Evolutionary conservation across 1,140 invertebrate species (phyloP).

Genomic region (Hyposmocoma kahamanoa): DNA sequence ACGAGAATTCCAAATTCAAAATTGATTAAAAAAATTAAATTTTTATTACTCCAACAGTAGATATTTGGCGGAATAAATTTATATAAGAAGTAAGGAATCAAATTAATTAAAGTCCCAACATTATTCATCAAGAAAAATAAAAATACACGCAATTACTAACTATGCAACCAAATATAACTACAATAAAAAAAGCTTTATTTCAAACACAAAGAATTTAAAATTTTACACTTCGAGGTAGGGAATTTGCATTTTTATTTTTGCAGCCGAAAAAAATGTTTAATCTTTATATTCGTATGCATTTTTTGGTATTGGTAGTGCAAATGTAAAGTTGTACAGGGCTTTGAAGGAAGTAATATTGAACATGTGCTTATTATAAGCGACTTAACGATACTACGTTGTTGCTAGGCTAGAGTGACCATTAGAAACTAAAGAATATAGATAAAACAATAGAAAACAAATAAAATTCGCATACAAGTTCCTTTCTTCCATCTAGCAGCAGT

Average conservation of each 20-base stretch:
- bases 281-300: neutral
- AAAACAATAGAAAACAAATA: neutral
- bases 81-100: too few relatives aligned
- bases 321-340: constrained; percentile 6
- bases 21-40: too few relatives aligned
- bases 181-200: neutral
- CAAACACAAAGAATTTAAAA: neutral
- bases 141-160: neutral
- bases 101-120: too few relatives aligned
- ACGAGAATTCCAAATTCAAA: too few relatives aligned
- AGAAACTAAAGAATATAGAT: neutral
- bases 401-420: constrained; percentile 18
- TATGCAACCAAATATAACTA: neutral
- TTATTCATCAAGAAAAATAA: too few relatives aligned
- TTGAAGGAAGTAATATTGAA: constrained; percentile 29
- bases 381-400: constrained; percentile 22
- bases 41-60: too few relatives aligned
- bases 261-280: neutral
- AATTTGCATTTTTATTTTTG: neutral
- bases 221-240: neutral
- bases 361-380: constrained; percentile 33
- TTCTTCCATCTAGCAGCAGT: too few relatives aligned
- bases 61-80: too few relatives aligned
- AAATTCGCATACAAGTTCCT: neutral
- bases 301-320: neutral